phyloP scores from a whole-genome alignment of 2,888 invertebrate species.

The Megastigmus dorsalis region DNA sequence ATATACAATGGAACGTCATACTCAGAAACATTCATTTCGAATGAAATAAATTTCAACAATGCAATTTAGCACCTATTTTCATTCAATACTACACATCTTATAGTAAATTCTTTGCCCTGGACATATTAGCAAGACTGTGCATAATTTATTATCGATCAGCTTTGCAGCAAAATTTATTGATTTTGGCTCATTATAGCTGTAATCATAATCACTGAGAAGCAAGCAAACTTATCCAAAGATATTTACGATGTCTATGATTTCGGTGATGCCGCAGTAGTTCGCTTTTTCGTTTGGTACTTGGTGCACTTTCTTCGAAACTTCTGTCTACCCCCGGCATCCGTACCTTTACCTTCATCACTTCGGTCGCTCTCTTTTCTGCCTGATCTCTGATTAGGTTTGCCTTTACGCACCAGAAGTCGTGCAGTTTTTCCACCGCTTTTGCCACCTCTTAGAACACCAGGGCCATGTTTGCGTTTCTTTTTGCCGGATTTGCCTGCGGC shows the following conservation, averaged over 20 bases:
- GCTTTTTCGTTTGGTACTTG: constrained; percentile 40
- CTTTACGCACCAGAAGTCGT: constrained; percentile 27
- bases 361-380: constrained; percentile 23
- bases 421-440: constrained; percentile 22
- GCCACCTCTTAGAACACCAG: not conserved
- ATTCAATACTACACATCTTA: too few species aligned
- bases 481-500: constrained; percentile 39
- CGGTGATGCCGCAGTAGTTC: not conserved
- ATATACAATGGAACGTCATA: too few species aligned
- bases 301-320: constrained; percentile 46
- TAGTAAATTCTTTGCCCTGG: too few species aligned
- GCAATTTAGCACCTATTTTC: too few species aligned
- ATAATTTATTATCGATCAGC: too few species aligned
- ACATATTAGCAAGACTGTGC: too few species aligned
- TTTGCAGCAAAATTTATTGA: too few species aligned
- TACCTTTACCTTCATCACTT: constrained; percentile 4
- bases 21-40: too few species aligned
- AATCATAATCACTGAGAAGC: too few species aligned
- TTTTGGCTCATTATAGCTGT: too few species aligned
- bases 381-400: not conserved
- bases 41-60: too few species aligned
- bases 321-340: not conserved
- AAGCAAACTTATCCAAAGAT: too few species aligned
- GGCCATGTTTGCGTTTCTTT: constrained; percentile 30
- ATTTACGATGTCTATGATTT: not conserved